Evolutionary conservation across 2,888 invertebrate genomes (phyloP).

Genomic region (Caenorhabditis sp.): DNA sequence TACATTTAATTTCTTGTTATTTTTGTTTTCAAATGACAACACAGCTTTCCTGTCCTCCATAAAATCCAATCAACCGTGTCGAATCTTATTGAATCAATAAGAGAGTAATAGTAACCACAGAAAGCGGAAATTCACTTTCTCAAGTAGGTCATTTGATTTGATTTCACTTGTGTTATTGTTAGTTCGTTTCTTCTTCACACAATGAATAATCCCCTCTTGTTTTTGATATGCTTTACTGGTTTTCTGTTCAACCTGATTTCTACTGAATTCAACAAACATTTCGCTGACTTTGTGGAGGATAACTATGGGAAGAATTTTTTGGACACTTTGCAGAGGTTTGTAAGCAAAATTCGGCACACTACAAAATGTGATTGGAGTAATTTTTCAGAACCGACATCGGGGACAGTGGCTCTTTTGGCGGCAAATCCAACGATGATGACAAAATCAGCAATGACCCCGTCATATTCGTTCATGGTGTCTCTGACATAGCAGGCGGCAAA

Average conservation of each 20-base stretch:
- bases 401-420: constrained; percentile 68
- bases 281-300: constrained; percentile 65
- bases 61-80: background rate
- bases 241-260: background rate
- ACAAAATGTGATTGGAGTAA: background rate
- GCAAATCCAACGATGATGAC: constrained; percentile 32
- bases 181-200: background rate
- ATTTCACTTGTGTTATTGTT: constrained; percentile 21
- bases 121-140: constrained; percentile 9
- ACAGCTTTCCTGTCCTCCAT: background rate
- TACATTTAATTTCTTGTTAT: background rate
- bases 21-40: background rate
- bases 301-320: constrained; percentile 66
- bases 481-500: constrained; percentile 77
- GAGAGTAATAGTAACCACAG: constrained; percentile 19
- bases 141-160: constrained; percentile 28
- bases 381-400: constrained; percentile 65
- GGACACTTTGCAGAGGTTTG: constrained; percentile 63
- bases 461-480: constrained; percentile 78
- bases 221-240: background rate
- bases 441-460: constrained; percentile 50
- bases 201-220: constrained; percentile 10
- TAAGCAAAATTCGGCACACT: background rate
- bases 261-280: constrained; percentile 64
- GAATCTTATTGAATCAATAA: constrained; percentile 45